A percentile compares a stretch with the other conserved stretches of the same genome.
phyloP scores from a whole-genome alignment of 2,888 invertebrate genomes.

The Copidosoma aretas region DNA sequence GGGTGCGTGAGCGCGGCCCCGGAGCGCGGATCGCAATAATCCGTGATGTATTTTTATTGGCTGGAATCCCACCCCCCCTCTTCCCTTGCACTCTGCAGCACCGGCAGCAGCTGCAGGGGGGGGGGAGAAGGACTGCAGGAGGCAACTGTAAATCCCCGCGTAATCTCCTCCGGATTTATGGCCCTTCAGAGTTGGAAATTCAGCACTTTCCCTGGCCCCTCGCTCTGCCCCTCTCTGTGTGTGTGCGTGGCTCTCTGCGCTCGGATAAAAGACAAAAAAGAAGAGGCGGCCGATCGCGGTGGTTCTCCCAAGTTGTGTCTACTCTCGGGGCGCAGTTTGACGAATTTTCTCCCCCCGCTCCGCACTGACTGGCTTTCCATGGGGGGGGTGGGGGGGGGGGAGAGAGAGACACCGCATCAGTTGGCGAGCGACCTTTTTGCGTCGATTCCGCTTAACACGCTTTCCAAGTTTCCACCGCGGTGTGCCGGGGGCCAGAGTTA shows the following conservation, averaged over 20 bases:
- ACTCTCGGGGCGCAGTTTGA: slow-evolving; percentile 24
- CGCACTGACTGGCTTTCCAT: slow-evolving; percentile 6
- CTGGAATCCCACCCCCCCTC: slow-evolving; percentile 3
- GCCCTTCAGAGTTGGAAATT: slow-evolving; percentile 41
- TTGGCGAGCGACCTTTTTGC: slow-evolving; percentile 18
- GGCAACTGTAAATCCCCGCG: slow-evolving; percentile 40
- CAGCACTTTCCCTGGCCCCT: slow-evolving; percentile 39
- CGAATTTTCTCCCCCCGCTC: slow-evolving; percentile 26
- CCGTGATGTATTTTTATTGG: slow-evolving; percentile 43
- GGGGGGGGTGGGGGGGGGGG: too few species aligned
- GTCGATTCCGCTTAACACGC: slow-evolving; percentile 27
- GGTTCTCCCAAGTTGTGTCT: slow-evolving; percentile 30
- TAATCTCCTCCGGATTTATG: slow-evolving; percentile 42
- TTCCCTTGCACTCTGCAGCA: background rate
- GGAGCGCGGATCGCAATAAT: slow-evolving; percentile 31
- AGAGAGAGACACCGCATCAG: too few species aligned
- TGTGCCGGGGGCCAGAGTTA: background rate
- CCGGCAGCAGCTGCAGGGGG: slow-evolving; percentile 2
- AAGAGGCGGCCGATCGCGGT: background rate
- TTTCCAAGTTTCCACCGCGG: background rate
- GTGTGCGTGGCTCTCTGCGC: background rate
- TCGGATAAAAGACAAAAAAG: slow-evolving; percentile 36
- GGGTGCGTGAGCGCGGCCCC: slow-evolving; percentile 6
- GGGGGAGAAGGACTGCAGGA: slow-evolving; percentile 29
- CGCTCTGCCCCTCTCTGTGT: background rate